Base-by-base conservation (phyloP, 2,797 vertebrate genomes). In the Chloroceryle inda region DNA sequence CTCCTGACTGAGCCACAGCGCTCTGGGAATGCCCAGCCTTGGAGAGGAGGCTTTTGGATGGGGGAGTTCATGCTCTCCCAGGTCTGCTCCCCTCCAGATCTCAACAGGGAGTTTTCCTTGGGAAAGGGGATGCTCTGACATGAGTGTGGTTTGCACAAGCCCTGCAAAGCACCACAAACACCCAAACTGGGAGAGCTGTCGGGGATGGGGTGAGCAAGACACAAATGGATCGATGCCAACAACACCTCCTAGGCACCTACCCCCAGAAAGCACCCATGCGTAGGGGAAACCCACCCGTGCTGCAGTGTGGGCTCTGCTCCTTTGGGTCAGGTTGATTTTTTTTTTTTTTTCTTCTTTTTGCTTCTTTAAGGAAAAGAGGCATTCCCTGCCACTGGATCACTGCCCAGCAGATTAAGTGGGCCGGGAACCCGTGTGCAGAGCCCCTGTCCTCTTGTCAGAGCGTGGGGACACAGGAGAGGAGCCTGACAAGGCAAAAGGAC, bases 91-190 rank as follows among this genome's bases (percentile, higher is more conserved):
- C 37, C 55, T 49, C 17, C 83, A 84, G 37, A 24, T 11, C 45
- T 72, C 58, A 38, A 9, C 42, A 37, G 22, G 9, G 13, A 5
- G 1, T 7, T 37, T 62, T 29, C 23, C 37, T 10, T 10, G 3
- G 2, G 76, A 31, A 49, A 55, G 18, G 38, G 15, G 42, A n/a
- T 56, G 79, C n/a, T 84, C 79, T 50, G 55, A n/a, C 27, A 3
- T 0, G 6, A 50, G 13, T 0, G 4, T 0, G 2, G 10, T 78
- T 19, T 44, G 42, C 27, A 4, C 0, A 0, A 80, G 45, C 19
- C 61, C 56, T 71, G 63, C 52, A 52, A 37, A 68, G n/a, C 61
- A 53, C n/a, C 26, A 23, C 44, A 9, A 49, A 69, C 27, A 0
- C 47, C 1, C 0, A 59, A 50, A 59, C 6, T 2, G 2, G n/a